These are phyloP conservation scores for Narcine bancroftii DNA, from an alignment of 2,113 vertebrate genomes.

Conservation along the genomic window DNA sequence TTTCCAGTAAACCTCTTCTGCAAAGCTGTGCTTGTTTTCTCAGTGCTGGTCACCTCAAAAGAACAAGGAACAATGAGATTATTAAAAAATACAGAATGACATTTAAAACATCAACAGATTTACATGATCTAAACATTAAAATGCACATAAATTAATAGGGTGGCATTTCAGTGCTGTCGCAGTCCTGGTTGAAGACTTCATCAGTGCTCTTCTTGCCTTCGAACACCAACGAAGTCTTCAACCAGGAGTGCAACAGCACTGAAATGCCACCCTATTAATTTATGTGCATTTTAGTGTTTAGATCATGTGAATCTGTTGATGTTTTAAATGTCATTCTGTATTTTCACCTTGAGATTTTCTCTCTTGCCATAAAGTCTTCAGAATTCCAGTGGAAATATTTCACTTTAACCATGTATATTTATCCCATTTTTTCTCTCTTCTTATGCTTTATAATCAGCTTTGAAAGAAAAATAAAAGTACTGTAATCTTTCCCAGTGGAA, in stretches of 20 bases:
- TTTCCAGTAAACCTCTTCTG: not conserved
- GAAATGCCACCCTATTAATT: not conserved
- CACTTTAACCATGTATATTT: not conserved
- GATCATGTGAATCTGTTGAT: slow-evolving; percentile 23
- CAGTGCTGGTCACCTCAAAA: not conserved
- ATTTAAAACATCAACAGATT: slow-evolving; percentile 33
- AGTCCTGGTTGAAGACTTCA: not conserved
- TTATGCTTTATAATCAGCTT: not conserved
- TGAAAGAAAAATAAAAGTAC: not conserved
- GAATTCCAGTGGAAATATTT: not conserved
- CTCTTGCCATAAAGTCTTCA: not conserved
- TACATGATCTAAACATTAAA: slow-evolving; percentile 14
- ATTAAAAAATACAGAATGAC: not conserved
- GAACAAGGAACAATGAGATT: not conserved
- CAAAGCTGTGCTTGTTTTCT: not conserved
- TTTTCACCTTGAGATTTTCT: not conserved
- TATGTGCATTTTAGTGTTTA: slow-evolving; percentile 22
- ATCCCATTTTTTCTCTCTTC: not conserved
- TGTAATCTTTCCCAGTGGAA: not conserved
- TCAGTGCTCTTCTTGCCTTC: not conserved
- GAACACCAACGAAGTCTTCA: not conserved
- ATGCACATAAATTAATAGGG: not conserved
- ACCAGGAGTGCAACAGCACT: not conserved
- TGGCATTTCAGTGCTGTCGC: slow-evolving; percentile 13
- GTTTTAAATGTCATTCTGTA: slow-evolving; percentile 29